Conservation (phyloP, 2,797 vertebrate genomes). For the Sciurus carolinensis region DNA sequence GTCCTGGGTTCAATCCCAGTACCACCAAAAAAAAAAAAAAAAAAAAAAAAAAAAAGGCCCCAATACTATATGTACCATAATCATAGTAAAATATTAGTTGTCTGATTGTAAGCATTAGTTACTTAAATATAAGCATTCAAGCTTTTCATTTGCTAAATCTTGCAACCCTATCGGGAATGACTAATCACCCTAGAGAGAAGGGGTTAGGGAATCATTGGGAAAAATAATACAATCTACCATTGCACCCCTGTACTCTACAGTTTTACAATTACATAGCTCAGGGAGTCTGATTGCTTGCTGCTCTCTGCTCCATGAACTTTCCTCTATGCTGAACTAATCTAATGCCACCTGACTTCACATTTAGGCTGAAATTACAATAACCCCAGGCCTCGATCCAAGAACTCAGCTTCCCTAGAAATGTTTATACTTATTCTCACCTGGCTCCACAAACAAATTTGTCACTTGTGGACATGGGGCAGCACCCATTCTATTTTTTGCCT, state of each 20-base stretch:
- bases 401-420: background rate
- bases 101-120: too few relatives aligned
- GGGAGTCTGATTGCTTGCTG: background rate
- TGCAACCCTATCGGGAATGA: background rate
- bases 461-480: background rate
- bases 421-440: background rate
- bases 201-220: background rate
- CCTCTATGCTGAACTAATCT: background rate
- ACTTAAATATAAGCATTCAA: background rate
- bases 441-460: background rate
- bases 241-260: background rate
- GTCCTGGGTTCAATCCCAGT: too few relatives aligned
- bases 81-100: background rate
- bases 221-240: background rate
- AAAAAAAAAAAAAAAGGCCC: too few relatives aligned
- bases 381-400: background rate
- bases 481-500: background rate
- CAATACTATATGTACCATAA: background rate
- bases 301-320: background rate
- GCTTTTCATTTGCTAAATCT: slow-evolving; percentile 14
- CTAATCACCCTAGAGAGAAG: background rate
- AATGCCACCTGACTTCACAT: background rate
- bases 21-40: too few relatives aligned
- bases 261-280: background rate
- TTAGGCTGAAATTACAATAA: background rate